Conservation (phyloP, 1,140 invertebrate species). For the Bradynema listronoti region DNA sequence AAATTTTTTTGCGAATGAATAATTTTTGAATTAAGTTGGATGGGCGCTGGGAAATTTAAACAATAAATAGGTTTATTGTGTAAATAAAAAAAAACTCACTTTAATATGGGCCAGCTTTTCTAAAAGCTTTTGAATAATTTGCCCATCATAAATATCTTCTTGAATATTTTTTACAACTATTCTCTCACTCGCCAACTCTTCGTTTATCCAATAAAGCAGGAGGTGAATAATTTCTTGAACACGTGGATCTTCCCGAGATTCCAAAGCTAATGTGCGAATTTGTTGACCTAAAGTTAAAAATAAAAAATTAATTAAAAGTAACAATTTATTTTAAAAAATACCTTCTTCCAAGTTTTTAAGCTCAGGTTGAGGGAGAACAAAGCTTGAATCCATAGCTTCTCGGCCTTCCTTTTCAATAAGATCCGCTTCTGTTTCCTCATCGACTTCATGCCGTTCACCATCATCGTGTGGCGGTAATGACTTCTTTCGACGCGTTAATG, state of each 20-base stretch:
- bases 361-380: constrained; percentile 43
- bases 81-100: too few relatives aligned
- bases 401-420: constrained; percentile 35
- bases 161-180: constrained; percentile 95
- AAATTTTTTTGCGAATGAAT: too few relatives aligned
- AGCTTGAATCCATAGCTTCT: constrained; percentile 37
- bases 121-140: constrained; percentile 89
- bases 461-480: constrained; percentile 41
- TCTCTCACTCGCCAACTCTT: constrained; percentile 86
- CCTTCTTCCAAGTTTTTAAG: constrained; percentile 36
- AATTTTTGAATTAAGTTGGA: too few relatives aligned
- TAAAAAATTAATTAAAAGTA: neutral
- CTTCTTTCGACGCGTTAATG: constrained; percentile 40
- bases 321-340: constrained; percentile 6
- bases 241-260: constrained; percentile 76
- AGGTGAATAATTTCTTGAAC: constrained; percentile 72
- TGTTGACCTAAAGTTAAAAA: constrained; percentile 66
- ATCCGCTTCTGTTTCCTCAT: constrained; percentile 42
- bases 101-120: constrained; percentile 63
- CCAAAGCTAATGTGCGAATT: constrained; percentile 83
- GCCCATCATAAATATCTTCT: constrained; percentile 96
- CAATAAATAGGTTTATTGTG: too few relatives aligned
- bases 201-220: constrained; percentile 52
- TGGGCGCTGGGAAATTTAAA: too few relatives aligned
- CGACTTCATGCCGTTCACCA: constrained; percentile 18